Conservation (phyloP, 2,113 vertebrate species). For the Synodontis membranacea region DNA sequence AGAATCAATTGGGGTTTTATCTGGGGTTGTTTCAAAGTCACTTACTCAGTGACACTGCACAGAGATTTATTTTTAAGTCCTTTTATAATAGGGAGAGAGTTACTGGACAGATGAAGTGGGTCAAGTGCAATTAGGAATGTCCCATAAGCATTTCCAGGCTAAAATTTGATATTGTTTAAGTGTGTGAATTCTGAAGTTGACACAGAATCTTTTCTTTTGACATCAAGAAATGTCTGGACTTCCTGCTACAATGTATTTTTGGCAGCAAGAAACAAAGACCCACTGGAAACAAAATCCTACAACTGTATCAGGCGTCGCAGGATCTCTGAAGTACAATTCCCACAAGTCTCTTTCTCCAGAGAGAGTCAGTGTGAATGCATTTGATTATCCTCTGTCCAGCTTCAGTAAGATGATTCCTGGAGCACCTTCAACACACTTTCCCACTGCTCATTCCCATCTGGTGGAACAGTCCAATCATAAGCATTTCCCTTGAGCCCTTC, state of each 20-base stretch:
- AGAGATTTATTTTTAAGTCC: constrained; percentile 23
- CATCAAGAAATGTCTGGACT: not conserved
- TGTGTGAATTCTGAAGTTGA: not conserved
- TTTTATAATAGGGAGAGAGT: constrained; percentile 20
- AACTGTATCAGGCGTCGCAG: constrained; percentile 49
- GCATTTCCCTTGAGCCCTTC: constrained; percentile 44
- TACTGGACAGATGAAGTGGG: not conserved
- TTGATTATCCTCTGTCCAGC: constrained; percentile 51
- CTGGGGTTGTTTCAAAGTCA: constrained; percentile 34
- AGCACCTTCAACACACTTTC: constrained; percentile 23
- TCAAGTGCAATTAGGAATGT: not conserved
- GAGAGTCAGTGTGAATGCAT: constrained; percentile 44
- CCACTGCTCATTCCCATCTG: constrained; percentile 65
- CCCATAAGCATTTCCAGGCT: not conserved
- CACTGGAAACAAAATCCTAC: constrained; percentile 47
- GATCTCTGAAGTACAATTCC: constrained; percentile 38
- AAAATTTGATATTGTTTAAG: not conserved
- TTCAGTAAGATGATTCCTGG: constrained; percentile 48
- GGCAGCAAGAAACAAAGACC: constrained; percentile 12
- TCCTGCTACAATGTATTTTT: not conserved
- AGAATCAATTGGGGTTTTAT: constrained; percentile 46
- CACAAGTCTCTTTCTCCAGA: constrained; percentile 33
- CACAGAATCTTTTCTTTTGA: not conserved
- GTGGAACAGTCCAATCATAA: constrained; percentile 39
- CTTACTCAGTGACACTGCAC: constrained; percentile 2